Evolutionary conservation across 2,888 invertebrate genomes (phyloP).

Genomic region (Neria commutata): DNA sequence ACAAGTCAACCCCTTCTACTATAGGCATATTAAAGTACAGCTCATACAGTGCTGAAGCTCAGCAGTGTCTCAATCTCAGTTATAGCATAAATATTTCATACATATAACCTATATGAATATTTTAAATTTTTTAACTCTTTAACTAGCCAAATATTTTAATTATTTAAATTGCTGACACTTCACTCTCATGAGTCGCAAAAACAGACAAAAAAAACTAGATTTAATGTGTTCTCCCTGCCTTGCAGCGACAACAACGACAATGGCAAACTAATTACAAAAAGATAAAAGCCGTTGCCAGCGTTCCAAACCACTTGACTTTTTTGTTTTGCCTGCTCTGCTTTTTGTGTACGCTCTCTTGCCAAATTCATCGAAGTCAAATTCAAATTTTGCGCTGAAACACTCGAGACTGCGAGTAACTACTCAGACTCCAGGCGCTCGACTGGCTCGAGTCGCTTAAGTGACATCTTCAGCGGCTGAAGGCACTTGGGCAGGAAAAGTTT

Average conservation of each 20-base stretch:
- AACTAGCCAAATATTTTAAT: no score
- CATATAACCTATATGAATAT: no score
- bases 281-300: conserved; percentile 25
- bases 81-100: no score
- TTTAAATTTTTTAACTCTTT: no score
- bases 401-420: not conserved
- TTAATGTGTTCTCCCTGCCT: no score
- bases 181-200: no score
- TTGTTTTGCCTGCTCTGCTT: conserved; percentile 9
- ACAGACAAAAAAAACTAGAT: no score
- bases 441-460: not conserved
- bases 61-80: no score
- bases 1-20: no score
- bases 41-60: no score
- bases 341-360: not conserved
- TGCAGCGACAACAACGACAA: conserved; percentile 17
- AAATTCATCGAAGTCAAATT: conserved; percentile 3
- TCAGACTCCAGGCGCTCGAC: not conserved
- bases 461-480: not conserved
- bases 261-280: conserved; percentile 40
- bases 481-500: conserved; percentile 32
- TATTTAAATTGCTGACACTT: no score
- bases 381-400: not conserved
- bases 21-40: no score
- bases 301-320: conserved; percentile 1